Evolutionary conservation across 30 jellyfish, hydroid and myxozoan species (phyloP).

Genomic region (Cassiopea xamachana): DNA sequence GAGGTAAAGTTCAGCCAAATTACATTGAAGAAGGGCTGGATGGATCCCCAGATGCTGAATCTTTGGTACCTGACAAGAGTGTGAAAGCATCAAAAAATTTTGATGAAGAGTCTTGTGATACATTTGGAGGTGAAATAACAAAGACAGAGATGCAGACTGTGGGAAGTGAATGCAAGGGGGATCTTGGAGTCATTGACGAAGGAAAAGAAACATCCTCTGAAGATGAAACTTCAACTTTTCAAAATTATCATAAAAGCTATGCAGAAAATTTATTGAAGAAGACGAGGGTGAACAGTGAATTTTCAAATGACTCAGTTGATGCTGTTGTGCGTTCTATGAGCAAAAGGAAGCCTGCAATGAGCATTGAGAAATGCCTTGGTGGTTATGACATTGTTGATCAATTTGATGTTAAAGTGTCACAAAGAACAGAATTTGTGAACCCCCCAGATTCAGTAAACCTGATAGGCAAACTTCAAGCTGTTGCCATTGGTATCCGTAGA

Average conservation of each 20-base stretch:
- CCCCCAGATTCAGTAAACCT: not conserved
- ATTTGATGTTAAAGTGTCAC: constrained; percentile 63
- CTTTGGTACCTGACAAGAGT: not conserved
- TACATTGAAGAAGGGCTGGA: not conserved
- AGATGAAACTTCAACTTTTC: constrained; percentile 32
- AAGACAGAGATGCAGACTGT: not conserved
- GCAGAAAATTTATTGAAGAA: constrained; percentile 38
- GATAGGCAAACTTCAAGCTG: constrained; percentile 23
- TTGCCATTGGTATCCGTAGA: constrained; percentile 56
- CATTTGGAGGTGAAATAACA: not conserved
- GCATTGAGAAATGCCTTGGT: constrained; percentile 23
- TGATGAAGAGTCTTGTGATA: not conserved
- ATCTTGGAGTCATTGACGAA: not conserved
- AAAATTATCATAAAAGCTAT: constrained; percentile 8
- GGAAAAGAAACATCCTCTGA: not conserved
- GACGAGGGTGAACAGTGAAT: constrained; percentile 9
- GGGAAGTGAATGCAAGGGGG: not conserved
- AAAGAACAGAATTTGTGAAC: not conserved
- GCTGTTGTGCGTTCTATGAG: not conserved
- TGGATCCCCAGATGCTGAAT: not conserved
- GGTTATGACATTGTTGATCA: constrained; percentile 56
- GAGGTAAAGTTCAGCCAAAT: not conserved
- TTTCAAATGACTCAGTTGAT: constrained; percentile 12
- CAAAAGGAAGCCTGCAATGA: not conserved
- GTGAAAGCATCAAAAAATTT: not conserved